A percentile compares a stretch with the other conserved stretches of the same genome.
Evolutionary conservation across 2,888 invertebrate species (phyloP).

Genomic region (Amiota minor): DNA sequence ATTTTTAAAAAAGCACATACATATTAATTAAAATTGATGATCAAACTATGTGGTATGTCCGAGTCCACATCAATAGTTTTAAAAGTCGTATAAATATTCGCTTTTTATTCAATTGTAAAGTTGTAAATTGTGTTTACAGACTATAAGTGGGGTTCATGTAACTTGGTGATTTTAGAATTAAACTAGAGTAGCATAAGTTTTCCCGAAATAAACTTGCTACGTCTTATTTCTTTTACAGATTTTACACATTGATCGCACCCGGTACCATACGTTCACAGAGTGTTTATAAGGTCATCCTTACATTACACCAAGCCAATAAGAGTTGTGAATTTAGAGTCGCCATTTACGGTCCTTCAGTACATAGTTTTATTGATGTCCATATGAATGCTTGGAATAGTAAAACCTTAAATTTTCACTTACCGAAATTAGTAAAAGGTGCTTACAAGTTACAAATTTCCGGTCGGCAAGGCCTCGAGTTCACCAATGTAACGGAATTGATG

Average conservation of each 20-base stretch:
- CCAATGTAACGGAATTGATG: slow-evolving; percentile 80
- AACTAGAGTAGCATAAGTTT: too few species aligned
- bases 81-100: too few species aligned
- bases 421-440: slow-evolving; percentile 44
- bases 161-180: too few species aligned
- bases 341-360: neutral
- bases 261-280: slow-evolving; percentile 84
- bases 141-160: too few species aligned
- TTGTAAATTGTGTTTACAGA: too few species aligned
- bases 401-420: slow-evolving; percentile 17
- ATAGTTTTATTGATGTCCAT: neutral
- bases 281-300: slow-evolving; percentile 84
- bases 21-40: too few species aligned
- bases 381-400: neutral
- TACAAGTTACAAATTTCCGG: slow-evolving; percentile 73
- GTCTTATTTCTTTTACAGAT: slow-evolving; percentile 19
- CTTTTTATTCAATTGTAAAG: too few species aligned
- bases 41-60: too few species aligned
- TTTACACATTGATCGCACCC: slow-evolving; percentile 84
- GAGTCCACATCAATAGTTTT: too few species aligned
- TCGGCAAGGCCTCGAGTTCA: slow-evolving; percentile 81
- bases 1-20: too few species aligned
- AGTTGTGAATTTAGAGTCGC: slow-evolving; percentile 81
- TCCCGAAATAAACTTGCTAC: too few species aligned
- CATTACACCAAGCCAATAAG: slow-evolving; percentile 76